Evolutionary conservation across 2,797 vertebrate genomes (phyloP), one percentile per base, ranked within the genome.

Genomic region (Australoheros facetus): DNA sequence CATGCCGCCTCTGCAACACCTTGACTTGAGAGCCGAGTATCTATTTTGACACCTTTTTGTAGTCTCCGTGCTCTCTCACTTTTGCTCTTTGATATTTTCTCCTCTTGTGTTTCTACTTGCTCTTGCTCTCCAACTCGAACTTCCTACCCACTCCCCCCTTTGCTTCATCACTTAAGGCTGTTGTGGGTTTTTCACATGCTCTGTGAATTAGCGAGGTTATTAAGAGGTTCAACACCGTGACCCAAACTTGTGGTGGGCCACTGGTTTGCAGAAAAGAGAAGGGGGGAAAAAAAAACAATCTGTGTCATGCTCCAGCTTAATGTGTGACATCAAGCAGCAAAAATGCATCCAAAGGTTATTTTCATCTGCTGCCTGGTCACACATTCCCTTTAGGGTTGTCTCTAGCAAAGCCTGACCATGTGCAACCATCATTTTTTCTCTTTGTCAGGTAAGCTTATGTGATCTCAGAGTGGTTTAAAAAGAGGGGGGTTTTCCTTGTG

Each of bases 271-370:
- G 45, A 4, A 3, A 64, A 73, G 7, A 81, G 80, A 64, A 26
- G 23, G n/a, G n/a, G n/a, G n/a, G n/a, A n/a, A n/a, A n/a, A n/a
- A n/a, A n/a, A n/a, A n/a, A n/a, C n/a, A n/a, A 17, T 45, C 21
- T 23, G 23, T 74, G 85, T 81, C 64, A 75, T 75, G 74, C 85
- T 83, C 77, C 32, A 26, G 73, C 72, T 57, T 62, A 58, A 82
- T 58, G 60, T 71, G 64, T 88, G 85, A 90, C 87, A 79, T 87
- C 84, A 88, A 71, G 75, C 53, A 73, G 73, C 77, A 88, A 91
- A 83, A 92, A 88, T 87, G 84, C 82, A 78, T 81, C 71, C 59
- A 80, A 83, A 79, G 70, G 74, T 89, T 90, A 84, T 86, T 89
- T 89, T 81, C 2, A 55, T 87, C 74, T 59, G 45, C 79, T 73